Conservation (phyloP, 2,113 vertebrate genomes). For the Psammodynastes pulverulentus region DNA sequence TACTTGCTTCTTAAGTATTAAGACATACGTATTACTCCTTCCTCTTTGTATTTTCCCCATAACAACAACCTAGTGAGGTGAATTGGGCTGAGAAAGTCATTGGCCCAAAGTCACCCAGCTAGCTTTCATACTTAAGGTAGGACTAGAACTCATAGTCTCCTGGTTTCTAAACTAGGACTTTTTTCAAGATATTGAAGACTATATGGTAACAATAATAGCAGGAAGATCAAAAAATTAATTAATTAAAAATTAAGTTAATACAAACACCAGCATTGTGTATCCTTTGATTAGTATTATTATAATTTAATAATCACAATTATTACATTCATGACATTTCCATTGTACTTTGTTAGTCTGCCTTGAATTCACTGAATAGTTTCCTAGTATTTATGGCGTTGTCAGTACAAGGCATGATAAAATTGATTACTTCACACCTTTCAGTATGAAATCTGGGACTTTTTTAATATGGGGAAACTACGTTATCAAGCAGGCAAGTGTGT, state of each 20-base stretch:
- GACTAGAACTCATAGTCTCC: background rate
- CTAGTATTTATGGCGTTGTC: background rate
- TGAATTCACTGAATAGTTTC: background rate
- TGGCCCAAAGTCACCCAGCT: background rate
- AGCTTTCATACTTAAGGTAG: background rate
- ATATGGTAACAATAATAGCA: background rate
- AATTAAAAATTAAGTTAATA: too few species aligned
- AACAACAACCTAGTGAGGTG: background rate
- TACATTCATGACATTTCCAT: background rate
- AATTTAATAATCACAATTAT: background rate
- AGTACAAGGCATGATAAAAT: background rate
- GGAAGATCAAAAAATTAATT: background rate
- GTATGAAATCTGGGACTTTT: background rate
- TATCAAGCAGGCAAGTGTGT: background rate
- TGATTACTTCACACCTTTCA: background rate
- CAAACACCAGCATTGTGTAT: background rate
- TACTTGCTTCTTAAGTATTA: background rate
- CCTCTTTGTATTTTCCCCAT: background rate
- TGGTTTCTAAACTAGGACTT: background rate
- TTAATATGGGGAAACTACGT: background rate
- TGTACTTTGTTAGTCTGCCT: background rate
- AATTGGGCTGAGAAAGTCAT: background rate
- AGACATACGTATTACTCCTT: background rate
- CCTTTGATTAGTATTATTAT: background rate
- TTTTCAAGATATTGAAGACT: background rate